Evolutionary conservation across 2,888 invertebrate species (phyloP).

Genomic region (Petrophora chlorosata): DNA sequence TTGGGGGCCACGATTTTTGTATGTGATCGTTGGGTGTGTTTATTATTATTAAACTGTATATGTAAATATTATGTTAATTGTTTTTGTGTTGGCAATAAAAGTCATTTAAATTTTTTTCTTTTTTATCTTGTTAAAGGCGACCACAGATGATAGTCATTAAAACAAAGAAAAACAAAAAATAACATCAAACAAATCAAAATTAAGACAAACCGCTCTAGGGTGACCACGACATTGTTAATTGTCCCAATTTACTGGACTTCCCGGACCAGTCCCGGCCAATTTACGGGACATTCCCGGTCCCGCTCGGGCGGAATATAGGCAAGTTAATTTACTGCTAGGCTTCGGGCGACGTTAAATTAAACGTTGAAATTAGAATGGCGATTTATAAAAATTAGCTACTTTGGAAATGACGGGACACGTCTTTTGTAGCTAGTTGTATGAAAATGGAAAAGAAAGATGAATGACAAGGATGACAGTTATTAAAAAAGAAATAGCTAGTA

Average conservation of each 20-base stretch:
- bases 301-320: background rate
- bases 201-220: constrained; percentile 2
- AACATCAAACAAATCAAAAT: background rate
- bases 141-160: no score
- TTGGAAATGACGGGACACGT: background rate
- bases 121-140: no score
- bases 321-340: constrained; percentile 13
- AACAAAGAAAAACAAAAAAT: background rate
- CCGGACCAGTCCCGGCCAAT: background rate
- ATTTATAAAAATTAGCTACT: constrained; percentile 14
- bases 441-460: background rate
- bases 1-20: no score
- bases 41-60: no score
- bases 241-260: constrained; percentile 13
- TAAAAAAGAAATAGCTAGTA: background rate
- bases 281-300: background rate
- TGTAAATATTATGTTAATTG: no score
- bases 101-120: no score
- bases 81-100: no score
- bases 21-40: no score
- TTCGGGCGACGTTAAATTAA: constrained; percentile 9
- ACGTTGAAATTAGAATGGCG: constrained; percentile 15
- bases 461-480: background rate
- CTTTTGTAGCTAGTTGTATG: background rate
- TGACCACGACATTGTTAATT: constrained; percentile 14